Conservation (phyloP, 1,140 invertebrate genomes). For the Amyelois transitella region DNA sequence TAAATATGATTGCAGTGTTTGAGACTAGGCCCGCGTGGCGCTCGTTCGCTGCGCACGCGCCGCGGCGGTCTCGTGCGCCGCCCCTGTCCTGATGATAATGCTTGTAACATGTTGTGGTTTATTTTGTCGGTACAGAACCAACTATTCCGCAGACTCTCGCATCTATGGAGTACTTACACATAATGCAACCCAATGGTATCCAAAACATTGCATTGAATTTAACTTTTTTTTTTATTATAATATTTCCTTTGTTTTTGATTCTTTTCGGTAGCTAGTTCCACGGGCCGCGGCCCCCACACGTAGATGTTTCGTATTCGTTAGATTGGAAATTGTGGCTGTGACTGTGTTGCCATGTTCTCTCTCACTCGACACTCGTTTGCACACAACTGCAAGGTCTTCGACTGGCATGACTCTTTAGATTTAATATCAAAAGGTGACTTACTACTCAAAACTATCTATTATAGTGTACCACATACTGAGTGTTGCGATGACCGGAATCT, state of each 20-base stretch:
- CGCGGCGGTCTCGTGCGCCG: conserved; percentile 4
- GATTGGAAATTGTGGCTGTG: conserved; percentile 69
- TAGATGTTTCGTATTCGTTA: conserved; percentile 42
- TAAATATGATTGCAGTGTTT: not conserved
- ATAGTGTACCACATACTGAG: conserved; percentile 47
- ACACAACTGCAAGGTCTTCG: conserved; percentile 32
- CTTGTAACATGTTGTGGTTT: conserved; percentile 67
- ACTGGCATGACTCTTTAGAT: conserved; percentile 56
- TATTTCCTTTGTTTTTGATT: conserved; percentile 33
- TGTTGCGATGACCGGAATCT: conserved; percentile 34
- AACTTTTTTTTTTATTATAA: conserved; percentile 33
- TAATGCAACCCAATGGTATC: conserved; percentile 71
- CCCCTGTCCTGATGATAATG: conserved; percentile 27
- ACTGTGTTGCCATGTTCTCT: conserved; percentile 51
- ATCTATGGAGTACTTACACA: conserved; percentile 72
- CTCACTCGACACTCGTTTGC: conserved; percentile 49
- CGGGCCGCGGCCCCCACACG: conserved; percentile 37
- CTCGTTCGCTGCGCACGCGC: conserved; percentile 8
- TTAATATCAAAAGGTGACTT: conserved; percentile 73
- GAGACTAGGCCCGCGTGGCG: not conserved
- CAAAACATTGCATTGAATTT: conserved; percentile 52
- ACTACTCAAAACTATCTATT: conserved; percentile 77
- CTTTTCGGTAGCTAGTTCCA: conserved; percentile 34
- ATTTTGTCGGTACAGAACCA: conserved; percentile 71
- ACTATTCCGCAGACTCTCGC: conserved; percentile 68